Base-by-base conservation (phyloP, 2,797 vertebrate species). In the Apogon hyalosoma region DNA sequence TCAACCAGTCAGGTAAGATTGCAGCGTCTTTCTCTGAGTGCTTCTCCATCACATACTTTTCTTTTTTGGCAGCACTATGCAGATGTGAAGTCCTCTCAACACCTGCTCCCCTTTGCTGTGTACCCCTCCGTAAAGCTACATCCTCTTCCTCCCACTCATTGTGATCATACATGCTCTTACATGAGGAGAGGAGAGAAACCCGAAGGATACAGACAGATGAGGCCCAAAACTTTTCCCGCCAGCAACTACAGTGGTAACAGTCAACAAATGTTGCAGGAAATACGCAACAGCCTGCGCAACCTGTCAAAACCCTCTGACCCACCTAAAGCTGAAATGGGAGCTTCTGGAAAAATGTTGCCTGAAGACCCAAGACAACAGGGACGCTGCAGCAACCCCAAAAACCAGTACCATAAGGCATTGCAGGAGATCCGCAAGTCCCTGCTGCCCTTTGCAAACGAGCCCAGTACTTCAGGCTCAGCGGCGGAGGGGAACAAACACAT, bases 121-220 rank as follows among this genome's bases (percentile, higher is more conserved):
- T 24, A 55, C 56, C 79, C 77, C 69, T 73, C 74, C 51, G 84
- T 24, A 24, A 24, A 78, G 88, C 63, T 49, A 70, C 36, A 42
- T 84, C 73, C 86, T 79, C 62, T 91, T 90, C 85, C 88, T 89
- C 78, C 74, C 86, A 87, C 75, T 88, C 84, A 84, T 82, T 83
- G 80, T 87, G 79, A 49, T 89, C 77, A 92, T 96, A 96, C 90
- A 96, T 96, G 95, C 93, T 95, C 73, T 92, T 96, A 95, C 95
- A 99, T 99, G 97, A 98, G 96, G 97, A 99, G 97, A 92, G 94
- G 91, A 67, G 97, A 98, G 94, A 98, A 97, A 88, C 95, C 97
- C 88, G 98, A 99, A 93, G 96, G 97, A 92, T 94, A 97, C 93
- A 94, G 96, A 93, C 98, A 98, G 73, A 98, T 98, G 97, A 95